Evolutionary conservation across 2,797 vertebrate genomes (phyloP).

Genomic region (Anolis apletophallus): DNA sequence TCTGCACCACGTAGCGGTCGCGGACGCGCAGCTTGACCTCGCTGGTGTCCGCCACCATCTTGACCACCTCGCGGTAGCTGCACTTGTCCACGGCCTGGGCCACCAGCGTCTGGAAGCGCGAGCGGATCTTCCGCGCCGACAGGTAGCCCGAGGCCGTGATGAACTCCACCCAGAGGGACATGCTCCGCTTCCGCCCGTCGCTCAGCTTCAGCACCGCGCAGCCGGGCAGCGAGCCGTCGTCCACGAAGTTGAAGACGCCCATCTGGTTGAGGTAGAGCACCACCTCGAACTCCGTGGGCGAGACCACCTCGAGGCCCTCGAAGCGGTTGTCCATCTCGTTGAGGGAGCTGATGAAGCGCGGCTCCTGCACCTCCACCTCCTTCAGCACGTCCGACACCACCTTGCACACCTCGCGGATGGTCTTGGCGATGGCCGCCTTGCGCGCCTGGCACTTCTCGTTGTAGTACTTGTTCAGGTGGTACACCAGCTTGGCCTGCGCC

Average conservation of each 20-base stretch:
- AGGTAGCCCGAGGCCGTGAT: constrained; percentile 92
- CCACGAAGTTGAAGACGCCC: constrained; percentile 93
- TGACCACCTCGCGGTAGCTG: constrained; percentile 90
- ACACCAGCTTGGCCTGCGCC: constrained; percentile 91
- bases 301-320: constrained; percentile 89
- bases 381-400: constrained; percentile 91
- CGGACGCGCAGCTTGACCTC: constrained; percentile 90
- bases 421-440: constrained; percentile 89
- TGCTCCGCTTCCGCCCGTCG: constrained; percentile 90
- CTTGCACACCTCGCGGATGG: constrained; percentile 90
- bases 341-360: constrained; percentile 90
- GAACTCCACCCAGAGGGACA: constrained; percentile 94
- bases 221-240: constrained; percentile 90
- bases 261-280: constrained; percentile 92
- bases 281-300: constrained; percentile 90
- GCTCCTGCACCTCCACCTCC: constrained; percentile 91
- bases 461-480: constrained; percentile 92
- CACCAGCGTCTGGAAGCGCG: constrained; percentile 90
- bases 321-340: constrained; percentile 92
- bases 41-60: constrained; percentile 92
- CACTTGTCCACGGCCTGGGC: constrained; percentile 92
- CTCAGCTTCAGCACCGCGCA: constrained; percentile 90
- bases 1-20: constrained; percentile 89
- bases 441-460: constrained; percentile 91
- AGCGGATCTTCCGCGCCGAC: constrained; percentile 90